Base-by-base conservation (phyloP, 1,140 invertebrate species). In the Drosophila repleta region DNA sequence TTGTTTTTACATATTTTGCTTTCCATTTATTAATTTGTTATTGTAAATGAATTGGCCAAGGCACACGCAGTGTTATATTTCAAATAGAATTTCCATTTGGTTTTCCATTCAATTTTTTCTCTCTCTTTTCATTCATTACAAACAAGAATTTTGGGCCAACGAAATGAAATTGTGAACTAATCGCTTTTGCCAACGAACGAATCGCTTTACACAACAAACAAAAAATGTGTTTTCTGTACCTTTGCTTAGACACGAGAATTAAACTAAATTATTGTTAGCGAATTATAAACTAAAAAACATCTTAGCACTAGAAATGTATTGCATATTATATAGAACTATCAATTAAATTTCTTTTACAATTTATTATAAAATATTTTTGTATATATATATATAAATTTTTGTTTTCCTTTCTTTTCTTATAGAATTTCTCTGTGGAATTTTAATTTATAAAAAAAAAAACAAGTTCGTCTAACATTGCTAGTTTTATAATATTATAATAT, bases 271-370 rank as follows among this genome's bases (percentile, higher is more conserved):
- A 85, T 68, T 84, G 82, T 85, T 85, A 85, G 82, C 74, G 45
- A 32, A 66, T 78, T 78, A 85, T 85, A 85, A 85, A 87, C 82
- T 85, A 85, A 82, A 85, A 85, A 85, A 85, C 82, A 85, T 85
- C 82, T 85, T 85, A 85, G 46, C 62, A 53, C 60, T 87, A 87
- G 55, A 60, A 85, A 78, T 75, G 68, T 87, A 82, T 80, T 78
- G 76, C 76, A 72, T 78, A 74, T 43, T 17, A 17, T 74, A 61
- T 63, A 62, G 51, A 69, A 74, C 51, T 73, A 67, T 24, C 5
- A 51, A 52, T 68, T 41, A 46, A 41, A 46, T 49, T 68, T 68
- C 41, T 61, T 68, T 68, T 68, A 74, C 57, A 74, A 49, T 53
- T 55, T 55, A 45, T 35, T 46, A 51, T 46, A 21, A 35, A 29